These are phyloP conservation scores for Chaenogobius annularis DNA, from an alignment of 2,113 vertebrate species.

Conservation along the genomic window DNA sequence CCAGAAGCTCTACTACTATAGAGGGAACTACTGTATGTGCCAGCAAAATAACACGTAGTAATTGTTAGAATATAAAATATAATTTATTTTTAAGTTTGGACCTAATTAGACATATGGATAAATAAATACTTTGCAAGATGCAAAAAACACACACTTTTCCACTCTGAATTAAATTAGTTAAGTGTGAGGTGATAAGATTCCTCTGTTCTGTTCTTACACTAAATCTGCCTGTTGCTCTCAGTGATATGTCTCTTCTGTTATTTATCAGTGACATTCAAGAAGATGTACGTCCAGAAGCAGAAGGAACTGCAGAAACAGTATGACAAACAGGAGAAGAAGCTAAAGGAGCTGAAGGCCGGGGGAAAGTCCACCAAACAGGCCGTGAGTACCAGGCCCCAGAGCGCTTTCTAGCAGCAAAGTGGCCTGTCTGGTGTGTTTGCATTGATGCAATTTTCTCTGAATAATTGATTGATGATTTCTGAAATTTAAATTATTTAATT, in stretches of 20 bases:
- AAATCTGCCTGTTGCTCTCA: neutral
- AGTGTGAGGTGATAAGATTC: neutral
- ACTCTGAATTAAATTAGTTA: too few relatives aligned
- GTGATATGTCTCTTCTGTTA: neutral
- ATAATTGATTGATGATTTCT: too few relatives aligned
- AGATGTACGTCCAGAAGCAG: slow-evolving; percentile 94
- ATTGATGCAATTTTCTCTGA: too few relatives aligned
- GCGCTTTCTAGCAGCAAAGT: neutral
- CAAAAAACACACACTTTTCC: too few relatives aligned
- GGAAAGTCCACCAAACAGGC: slow-evolving; percentile 93
- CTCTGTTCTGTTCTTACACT: too few relatives aligned
- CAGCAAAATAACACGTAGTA: neutral
- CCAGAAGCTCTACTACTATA: slow-evolving; percentile 90
- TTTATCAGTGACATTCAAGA: slow-evolving; percentile 88
- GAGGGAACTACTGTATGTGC: slow-evolving; percentile 86
- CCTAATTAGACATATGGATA: too few relatives aligned
- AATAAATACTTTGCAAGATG: too few relatives aligned
- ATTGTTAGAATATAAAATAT: too few relatives aligned
- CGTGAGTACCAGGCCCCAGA: slow-evolving; percentile 66
- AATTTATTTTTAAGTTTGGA: too few relatives aligned
- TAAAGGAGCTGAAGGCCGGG: slow-evolving; percentile 88
- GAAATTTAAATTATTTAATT: too few relatives aligned
- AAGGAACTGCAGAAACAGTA: slow-evolving; percentile 90
- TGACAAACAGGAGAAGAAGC: slow-evolving; percentile 91
- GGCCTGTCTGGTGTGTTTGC: too few relatives aligned